Evolutionary conservation across 2,113 vertebrate genomes (phyloP).

Genomic region (Anas platyrhynchos): DNA sequence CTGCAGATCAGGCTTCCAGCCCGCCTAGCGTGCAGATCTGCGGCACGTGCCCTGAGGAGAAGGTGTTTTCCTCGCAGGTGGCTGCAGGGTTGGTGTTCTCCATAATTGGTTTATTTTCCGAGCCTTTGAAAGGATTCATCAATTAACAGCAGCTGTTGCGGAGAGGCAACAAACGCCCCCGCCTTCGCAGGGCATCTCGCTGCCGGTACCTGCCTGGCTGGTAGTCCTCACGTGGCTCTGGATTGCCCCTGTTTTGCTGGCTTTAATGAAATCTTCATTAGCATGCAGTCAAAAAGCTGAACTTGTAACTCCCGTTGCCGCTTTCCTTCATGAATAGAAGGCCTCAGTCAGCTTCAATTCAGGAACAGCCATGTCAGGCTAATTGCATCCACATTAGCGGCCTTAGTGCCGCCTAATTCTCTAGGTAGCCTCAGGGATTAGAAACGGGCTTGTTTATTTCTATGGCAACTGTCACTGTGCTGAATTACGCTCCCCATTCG

Average conservation of each 20-base stretch:
- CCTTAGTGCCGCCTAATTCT: conserved; percentile 26
- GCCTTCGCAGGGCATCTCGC: background rate
- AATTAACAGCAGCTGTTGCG: background rate
- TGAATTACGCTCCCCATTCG: background rate
- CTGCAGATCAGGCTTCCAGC: background rate
- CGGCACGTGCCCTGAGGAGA: background rate
- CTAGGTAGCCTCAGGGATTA: conserved; percentile 19
- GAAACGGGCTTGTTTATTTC: conserved; percentile 58
- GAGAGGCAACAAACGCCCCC: background rate
- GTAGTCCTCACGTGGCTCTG: background rate
- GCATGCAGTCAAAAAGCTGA: conserved; percentile 24
- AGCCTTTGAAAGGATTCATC: conserved; percentile 3
- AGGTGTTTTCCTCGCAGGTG: conserved; percentile 16
- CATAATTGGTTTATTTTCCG: conserved; percentile 52
- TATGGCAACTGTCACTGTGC: conserved; percentile 1
- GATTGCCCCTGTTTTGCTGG: background rate
- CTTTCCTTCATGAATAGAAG: conserved; percentile 33
- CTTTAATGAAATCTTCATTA: conserved; percentile 11
- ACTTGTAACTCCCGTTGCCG: conserved; percentile 6
- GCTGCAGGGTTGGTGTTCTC: conserved; percentile 28
- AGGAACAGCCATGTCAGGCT: conserved; percentile 56
- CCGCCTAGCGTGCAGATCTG: background rate
- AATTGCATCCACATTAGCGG: conserved; percentile 62
- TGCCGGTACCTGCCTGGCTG: background rate
- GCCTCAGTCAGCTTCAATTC: conserved; percentile 57